A percentile compares a stretch with the other conserved stretches of the same genome.
These are phyloP conservation scores for Dasyurus viverrinus DNA, from an alignment of 2,113 vertebrate genomes.

Conservation along the genomic window DNA sequence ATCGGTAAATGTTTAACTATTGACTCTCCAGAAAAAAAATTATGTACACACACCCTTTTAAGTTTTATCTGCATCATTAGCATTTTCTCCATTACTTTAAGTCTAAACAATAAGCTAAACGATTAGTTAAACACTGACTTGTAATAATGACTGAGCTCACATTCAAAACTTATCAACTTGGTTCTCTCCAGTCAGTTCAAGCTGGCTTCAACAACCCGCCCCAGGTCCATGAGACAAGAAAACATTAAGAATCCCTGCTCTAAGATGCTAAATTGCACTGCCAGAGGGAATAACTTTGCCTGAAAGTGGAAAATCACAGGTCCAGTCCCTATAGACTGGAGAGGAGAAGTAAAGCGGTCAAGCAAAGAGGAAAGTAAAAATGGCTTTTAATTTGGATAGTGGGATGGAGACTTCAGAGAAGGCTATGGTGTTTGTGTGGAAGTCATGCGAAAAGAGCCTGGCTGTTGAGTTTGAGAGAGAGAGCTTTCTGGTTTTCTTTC, in stretches of 20 bases:
- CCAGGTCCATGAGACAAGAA: neutral
- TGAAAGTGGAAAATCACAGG: neutral
- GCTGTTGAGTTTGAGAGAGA: neutral
- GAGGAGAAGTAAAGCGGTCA: neutral
- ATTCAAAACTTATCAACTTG: neutral
- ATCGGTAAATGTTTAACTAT: neutral
- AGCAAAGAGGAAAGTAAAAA: constrained; percentile 4
- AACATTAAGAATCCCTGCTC: neutral
- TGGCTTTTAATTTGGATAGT: neutral
- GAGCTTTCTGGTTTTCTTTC: constrained; percentile 1
- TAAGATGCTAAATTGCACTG: neutral
- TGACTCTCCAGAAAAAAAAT: neutral
- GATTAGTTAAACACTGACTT: neutral
- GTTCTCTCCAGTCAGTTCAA: neutral
- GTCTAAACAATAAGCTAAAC: neutral
- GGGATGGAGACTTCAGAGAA: neutral
- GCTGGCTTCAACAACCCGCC: neutral
- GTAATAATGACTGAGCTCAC: neutral
- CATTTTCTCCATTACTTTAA: neutral
- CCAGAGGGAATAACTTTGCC: neutral
- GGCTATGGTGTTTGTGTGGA: neutral
- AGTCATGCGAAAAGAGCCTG: constrained; percentile 20
- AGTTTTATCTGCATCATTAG: neutral
- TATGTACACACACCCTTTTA: neutral
- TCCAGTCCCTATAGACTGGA: neutral